Evolutionary conservation across 2,797 vertebrate species (phyloP), one percentile per base, ranked within the genome.

Genomic region (Melanotaenia trifasciata): DNA sequence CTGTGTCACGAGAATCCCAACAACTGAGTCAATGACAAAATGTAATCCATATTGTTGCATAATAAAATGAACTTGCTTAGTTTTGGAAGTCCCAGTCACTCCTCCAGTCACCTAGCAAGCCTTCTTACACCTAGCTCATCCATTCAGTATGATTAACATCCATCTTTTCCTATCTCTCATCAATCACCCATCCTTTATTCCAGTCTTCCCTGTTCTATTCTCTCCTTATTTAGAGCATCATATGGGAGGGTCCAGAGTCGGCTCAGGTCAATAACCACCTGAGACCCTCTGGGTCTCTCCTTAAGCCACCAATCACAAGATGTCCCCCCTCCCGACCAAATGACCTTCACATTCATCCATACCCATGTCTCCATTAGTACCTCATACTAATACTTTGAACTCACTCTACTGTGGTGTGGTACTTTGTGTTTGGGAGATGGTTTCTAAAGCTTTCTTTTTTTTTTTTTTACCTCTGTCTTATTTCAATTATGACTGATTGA

Each of bases 1-100:
- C 43, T 30, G 28, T 20, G 20, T 14, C 51, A 69, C 72, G 60
- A 58, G 22, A 22, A 62, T 20, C 58, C 56, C 65, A 70, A 78
- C 76, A 66, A 65, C 7, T 51, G n/a, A 36, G 50, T 3, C 10
- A 53, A 54, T 65, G 18, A 38, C 53, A 30, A 66, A 56, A 56
- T 40, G 1, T 20, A 24, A 56, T 28, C 10, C 13, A 58, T 9
- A 9, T 20, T 58, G 3, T 58, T 35, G 32, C 30, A 10, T 3
- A n/a, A 16, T 22, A n/a, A n/a, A 20, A 16, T 50, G 7, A 50
- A 50, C 18, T 8, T 7, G 14, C 6, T 36, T 36, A 10, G 10
- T 7, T 7, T 36, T 7, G 7, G 1, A 7, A 36, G 28, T 30
- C 28, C 35, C 35, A 7, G 35, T 36, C 35, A 36, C 35, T 36